These are phyloP conservation scores for pig (Sus scrofa) DNA, from an alignment of 2,113 vertebrate species.

Conservation along the genomic window T2T-Sscrofa CM000818.6:127514501-127515000, in stretches of 20 bases:
- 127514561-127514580: no score
- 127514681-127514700: background rate
- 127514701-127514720: rapidly evolving
- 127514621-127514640: no score
- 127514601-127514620: no score
- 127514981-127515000: background rate
- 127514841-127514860: no score
- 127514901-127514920: background rate
- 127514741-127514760: background rate
- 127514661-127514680: background rate
- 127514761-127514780: background rate
- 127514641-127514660: background rate
- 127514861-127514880: background rate
- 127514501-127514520: background rate
- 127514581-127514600: background rate
- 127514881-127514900: background rate
- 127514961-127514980: background rate
- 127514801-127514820: background rate
- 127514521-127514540: background rate
- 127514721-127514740: background rate
- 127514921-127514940: background rate
- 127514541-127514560: rapidly evolving
- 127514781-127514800: background rate
- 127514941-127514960: background rate
- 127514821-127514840: background rate